Percentiles rank a stretch among this genome's conserved stretches.
phyloP scores from a whole-genome alignment of 2,797 vertebrate genomes.

The Sebastes umbrosus region DNA sequence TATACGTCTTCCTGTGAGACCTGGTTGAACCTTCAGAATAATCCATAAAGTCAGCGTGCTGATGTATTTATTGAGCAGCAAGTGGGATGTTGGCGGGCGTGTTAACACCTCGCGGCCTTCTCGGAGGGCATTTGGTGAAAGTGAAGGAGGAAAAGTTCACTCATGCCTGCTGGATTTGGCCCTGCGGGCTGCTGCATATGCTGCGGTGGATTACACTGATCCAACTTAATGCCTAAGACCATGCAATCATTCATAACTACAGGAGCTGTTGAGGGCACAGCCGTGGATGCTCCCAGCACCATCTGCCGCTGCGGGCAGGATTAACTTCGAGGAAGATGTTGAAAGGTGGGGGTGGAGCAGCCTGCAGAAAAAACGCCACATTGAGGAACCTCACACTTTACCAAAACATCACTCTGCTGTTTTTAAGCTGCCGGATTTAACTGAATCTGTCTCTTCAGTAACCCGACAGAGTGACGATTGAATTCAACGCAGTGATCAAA shows the following conservation, averaged over 20 bases:
- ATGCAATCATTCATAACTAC: slow-evolving; percentile 86
- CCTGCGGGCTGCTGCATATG: slow-evolving; percentile 78
- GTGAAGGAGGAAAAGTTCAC: slow-evolving; percentile 24
- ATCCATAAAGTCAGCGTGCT: neutral
- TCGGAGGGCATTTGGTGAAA: neutral
- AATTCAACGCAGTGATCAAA: too few species aligned
- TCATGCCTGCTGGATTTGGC: slow-evolving; percentile 63
- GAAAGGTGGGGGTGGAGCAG: slow-evolving; percentile 36
- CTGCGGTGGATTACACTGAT: slow-evolving; percentile 85
- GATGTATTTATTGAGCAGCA: neutral
- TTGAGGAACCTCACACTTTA: neutral
- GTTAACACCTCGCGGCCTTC: neutral
- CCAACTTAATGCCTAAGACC: slow-evolving; percentile 84
- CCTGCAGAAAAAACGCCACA: neutral
- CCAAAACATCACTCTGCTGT: neutral
- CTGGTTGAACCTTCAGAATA: too few species aligned
- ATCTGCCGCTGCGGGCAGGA: slow-evolving; percentile 81
- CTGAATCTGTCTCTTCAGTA: too few species aligned
- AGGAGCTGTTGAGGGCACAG: slow-evolving; percentile 66
- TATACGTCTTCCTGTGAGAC: too few species aligned
- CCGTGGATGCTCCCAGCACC: slow-evolving; percentile 62
- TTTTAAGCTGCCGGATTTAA: neutral
- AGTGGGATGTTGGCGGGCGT: neutral
- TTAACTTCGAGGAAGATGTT: slow-evolving; percentile 84
- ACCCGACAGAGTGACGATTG: too few species aligned